Evolutionary conservation across 2,888 invertebrate species (phyloP).

Genomic region (Aquatica leii): DNA sequence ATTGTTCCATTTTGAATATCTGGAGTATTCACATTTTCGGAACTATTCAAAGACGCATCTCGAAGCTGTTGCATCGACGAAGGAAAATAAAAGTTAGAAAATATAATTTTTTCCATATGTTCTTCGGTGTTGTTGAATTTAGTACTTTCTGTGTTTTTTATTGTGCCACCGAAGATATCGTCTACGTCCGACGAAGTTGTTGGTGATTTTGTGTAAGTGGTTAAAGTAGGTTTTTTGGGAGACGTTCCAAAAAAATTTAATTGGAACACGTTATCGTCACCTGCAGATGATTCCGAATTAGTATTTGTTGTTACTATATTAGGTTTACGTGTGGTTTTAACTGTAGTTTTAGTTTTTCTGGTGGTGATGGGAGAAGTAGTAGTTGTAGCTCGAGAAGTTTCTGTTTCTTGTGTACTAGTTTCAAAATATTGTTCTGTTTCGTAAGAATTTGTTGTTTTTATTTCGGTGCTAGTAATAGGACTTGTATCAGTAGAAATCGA

Average conservation of each 20-base stretch:
- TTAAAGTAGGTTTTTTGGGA: conserved; percentile 27
- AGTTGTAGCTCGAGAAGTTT: conserved; percentile 22
- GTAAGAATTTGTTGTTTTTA: conserved; percentile 54
- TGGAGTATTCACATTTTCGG: conserved; percentile 33
- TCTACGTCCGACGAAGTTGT: conserved; percentile 1
- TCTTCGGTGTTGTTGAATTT: background rate
- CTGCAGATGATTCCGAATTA: conserved; percentile 19
- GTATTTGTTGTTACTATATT: conserved; percentile 1
- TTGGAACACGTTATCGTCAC: background rate
- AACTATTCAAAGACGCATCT: conserved; percentile 28
- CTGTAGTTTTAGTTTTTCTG: too few species aligned
- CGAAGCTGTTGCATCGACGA: background rate
- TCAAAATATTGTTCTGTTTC: conserved; percentile 40
- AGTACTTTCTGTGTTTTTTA: background rate
- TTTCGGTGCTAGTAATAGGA: conserved; percentile 33
- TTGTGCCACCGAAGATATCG: background rate
- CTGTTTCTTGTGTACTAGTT: conserved; percentile 1
- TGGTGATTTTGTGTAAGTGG: conserved; percentile 4
- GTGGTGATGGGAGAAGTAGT: too few species aligned
- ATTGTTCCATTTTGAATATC: conserved; percentile 31
- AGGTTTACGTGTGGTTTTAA: too few species aligned
- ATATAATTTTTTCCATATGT: conserved; percentile 1
- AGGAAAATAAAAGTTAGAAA: conserved; percentile 6
- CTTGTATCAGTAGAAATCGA: background rate
- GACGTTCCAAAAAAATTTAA: conserved; percentile 14